Evolutionary conservation across 23 tunicate genomes (phyloP).

Genomic region (Ascidia mentula): DNA sequence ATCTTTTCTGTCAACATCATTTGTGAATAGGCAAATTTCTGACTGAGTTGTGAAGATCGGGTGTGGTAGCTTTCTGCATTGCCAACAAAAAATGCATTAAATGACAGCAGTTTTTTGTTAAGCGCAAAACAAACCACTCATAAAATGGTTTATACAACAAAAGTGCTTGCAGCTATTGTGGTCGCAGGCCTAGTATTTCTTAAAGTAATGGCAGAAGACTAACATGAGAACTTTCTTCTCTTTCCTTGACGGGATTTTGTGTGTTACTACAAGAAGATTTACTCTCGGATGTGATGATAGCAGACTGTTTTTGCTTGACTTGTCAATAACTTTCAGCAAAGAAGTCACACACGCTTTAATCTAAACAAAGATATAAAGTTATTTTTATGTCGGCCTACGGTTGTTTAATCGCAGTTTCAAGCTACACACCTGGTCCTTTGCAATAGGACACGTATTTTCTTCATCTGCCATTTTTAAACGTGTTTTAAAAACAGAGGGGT

Average conservation of each 20-base stretch:
- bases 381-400: too few species aligned
- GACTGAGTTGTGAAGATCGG: constrained; percentile 24
- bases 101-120: not conserved
- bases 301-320: not conserved
- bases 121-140: not conserved
- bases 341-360: constrained; percentile 6
- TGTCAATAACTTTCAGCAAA: constrained; percentile 1
- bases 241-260: constrained; percentile 24
- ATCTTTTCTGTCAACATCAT: constrained; percentile 24
- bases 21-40: constrained; percentile 45
- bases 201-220: not conserved
- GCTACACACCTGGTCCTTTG: not conserved
- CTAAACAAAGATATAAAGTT: not conserved
- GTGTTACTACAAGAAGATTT: constrained; percentile 5
- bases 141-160: too few species aligned
- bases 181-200: too few species aligned
- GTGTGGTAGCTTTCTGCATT: constrained; percentile 28
- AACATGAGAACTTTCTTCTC: constrained; percentile 13
- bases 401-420: not conserved
- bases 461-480: too few species aligned
- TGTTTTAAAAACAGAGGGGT: too few species aligned
- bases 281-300: not conserved
- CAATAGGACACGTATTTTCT: not conserved
- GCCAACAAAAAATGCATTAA: not conserved
- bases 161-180: too few species aligned